A percentile compares a stretch with the other conserved stretches of the same genome.
Conservation (phyloP, 1,140 invertebrate genomes). For the Bursaphelenchus mucronatus region DNA sequence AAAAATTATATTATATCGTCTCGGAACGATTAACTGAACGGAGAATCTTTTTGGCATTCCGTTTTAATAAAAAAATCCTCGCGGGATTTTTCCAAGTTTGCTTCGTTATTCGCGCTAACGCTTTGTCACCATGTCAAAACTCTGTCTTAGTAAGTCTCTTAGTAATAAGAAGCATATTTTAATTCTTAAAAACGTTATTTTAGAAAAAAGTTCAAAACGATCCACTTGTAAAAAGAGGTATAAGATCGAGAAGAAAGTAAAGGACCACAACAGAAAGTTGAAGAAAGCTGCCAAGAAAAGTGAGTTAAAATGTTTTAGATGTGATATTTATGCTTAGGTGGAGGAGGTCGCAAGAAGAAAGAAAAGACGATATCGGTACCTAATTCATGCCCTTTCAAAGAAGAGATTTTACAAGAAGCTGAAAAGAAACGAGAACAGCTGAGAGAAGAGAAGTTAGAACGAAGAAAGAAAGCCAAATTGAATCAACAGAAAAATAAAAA, state of each 20-base stretch:
- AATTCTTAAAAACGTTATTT: constrained; percentile 28
- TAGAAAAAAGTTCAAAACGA: constrained; percentile 62
- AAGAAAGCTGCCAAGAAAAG: constrained; percentile 58
- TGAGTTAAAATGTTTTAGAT: constrained; percentile 5
- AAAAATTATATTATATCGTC: no score
- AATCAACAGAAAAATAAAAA: not conserved
- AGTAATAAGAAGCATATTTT: constrained; percentile 1
- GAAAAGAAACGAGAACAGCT: constrained; percentile 51
- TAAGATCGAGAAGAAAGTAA: constrained; percentile 62
- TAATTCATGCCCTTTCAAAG: constrained; percentile 63
- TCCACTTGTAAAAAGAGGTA: constrained; percentile 52
- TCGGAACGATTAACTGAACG: no score
- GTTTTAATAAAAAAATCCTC: no score
- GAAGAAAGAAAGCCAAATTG: constrained; percentile 32
- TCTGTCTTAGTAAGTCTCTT: constrained; percentile 44
- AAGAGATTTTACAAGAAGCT: constrained; percentile 61
- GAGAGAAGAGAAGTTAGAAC: constrained; percentile 38
- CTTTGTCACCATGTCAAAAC: constrained; percentile 31
- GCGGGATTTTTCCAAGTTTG: no score
- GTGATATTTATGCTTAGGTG: constrained; percentile 26
- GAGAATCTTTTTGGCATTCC: no score
- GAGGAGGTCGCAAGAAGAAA: constrained; percentile 31
- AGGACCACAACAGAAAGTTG: constrained; percentile 61
- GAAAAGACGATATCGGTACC: constrained; percentile 62
- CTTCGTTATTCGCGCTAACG: not conserved